These are phyloP conservation scores for Meghimatium bilineatum DNA, from an alignment of 2,888 invertebrate species.

Conservation along the genomic window DNA sequence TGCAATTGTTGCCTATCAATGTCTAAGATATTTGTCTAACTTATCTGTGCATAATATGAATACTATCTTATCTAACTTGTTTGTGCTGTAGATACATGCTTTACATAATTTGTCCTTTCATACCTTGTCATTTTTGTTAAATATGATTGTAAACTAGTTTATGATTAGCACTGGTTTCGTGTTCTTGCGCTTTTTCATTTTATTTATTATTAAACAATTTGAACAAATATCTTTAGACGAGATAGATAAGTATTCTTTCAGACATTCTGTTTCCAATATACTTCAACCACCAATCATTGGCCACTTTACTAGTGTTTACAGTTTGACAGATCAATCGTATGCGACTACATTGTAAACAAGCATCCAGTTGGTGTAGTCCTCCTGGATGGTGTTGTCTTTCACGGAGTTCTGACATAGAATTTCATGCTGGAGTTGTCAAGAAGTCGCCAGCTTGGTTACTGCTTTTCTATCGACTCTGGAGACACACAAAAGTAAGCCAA, in stretches of 20 bases:
- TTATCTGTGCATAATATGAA: too few relatives aligned
- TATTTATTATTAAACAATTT: neutral
- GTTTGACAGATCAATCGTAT: conserved; percentile 39
- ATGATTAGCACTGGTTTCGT: too few relatives aligned
- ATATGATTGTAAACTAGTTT: too few relatives aligned
- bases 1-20: too few relatives aligned
- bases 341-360: conserved; percentile 33
- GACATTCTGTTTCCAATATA: neutral
- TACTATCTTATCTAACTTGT: too few relatives aligned
- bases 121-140: too few relatives aligned
- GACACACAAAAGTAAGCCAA: conserved; percentile 39
- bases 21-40: too few relatives aligned
- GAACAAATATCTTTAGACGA: neutral
- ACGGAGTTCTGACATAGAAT: conserved; percentile 24
- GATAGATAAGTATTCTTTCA: conserved; percentile 18
- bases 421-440: conserved; percentile 4
- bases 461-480: conserved; percentile 3
- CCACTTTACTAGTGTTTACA: conserved; percentile 37
- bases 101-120: too few relatives aligned
- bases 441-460: conserved; percentile 31
- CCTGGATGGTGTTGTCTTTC: conserved; percentile 31
- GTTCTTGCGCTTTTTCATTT: neutral
- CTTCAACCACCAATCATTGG: conserved; percentile 35
- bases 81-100: too few relatives aligned
- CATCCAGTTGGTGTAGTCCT: neutral